These are phyloP conservation scores for Drosophila cognata DNA, from an alignment of 2,888 invertebrate species.

Conservation along the genomic window DNA sequence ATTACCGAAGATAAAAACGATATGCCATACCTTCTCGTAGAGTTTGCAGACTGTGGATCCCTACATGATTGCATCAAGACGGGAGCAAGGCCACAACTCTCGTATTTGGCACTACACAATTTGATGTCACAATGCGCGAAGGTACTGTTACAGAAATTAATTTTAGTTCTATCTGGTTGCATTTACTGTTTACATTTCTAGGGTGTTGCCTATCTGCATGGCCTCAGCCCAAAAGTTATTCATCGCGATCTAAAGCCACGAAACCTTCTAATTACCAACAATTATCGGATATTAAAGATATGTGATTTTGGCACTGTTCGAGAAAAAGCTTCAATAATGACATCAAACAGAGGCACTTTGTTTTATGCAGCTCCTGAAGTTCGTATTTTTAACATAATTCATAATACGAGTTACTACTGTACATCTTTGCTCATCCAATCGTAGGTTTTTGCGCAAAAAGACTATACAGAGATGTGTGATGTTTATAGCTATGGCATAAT, in stretches of 20 bases:
- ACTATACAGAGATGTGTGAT: constrained; percentile 6
- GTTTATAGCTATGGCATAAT: constrained; percentile 7
- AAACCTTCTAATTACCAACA: constrained; percentile 29
- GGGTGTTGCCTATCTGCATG: constrained; percentile 44
- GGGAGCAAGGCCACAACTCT: fast-evolving
- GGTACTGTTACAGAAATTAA: neutral
- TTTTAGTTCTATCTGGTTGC: neutral
- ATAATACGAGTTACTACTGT: neutral
- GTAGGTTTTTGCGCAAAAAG: fast-evolving
- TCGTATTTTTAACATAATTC: neutral
- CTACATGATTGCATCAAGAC: fast-evolving
- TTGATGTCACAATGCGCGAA: constrained; percentile 2
- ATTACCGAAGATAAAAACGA: neutral
- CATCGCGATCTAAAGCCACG: constrained; percentile 55
- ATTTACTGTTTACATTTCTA: constrained; percentile 1
- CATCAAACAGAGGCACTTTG: fast-evolving
- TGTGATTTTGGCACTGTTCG: constrained; percentile 47
- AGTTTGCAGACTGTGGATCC: neutral
- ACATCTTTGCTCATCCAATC: neutral
- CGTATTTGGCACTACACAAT: neutral
- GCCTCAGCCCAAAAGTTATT: constrained; percentile 9
- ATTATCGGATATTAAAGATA: constrained; percentile 30
- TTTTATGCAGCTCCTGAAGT: neutral
- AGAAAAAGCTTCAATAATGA: neutral
- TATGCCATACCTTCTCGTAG: neutral